These are phyloP conservation scores for Conus canariensis DNA, from an alignment of 2,888 invertebrate species.

Conservation along the genomic window DNA sequence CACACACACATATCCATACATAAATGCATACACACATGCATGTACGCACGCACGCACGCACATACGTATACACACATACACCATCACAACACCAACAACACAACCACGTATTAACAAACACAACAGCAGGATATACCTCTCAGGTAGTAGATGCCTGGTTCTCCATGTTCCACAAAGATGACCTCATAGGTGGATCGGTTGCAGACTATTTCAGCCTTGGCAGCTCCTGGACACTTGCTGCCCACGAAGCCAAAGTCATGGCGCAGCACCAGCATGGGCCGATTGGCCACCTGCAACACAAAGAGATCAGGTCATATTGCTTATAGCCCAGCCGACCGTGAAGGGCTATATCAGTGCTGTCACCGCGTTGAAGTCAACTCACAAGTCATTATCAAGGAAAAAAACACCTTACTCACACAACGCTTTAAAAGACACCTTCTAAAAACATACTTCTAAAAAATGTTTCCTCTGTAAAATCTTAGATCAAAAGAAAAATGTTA, in stretches of 20 bases:
- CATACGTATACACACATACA: background rate
- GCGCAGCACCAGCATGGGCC: slow-evolving; percentile 95
- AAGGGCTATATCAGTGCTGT: too few species aligned
- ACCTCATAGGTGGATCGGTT: slow-evolving; percentile 97
- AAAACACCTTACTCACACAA: too few species aligned
- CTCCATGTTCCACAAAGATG: slow-evolving; percentile 90
- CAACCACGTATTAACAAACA: background rate
- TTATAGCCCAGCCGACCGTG: too few species aligned
- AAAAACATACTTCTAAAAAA: too few species aligned
- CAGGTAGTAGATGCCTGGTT: slow-evolving; percentile 92
- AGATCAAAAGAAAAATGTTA: too few species aligned
- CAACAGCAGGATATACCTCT: slow-evolving; percentile 84
- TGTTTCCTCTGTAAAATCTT: too few species aligned
- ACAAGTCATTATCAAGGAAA: too few species aligned
- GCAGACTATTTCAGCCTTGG: slow-evolving; percentile 89
- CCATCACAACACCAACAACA: background rate
- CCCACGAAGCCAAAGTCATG: slow-evolving; percentile 98
- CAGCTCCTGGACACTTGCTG: slow-evolving; percentile 87
- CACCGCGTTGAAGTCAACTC: too few species aligned
- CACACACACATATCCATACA: too few species aligned
- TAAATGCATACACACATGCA: too few species aligned
- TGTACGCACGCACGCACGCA: too few species aligned
- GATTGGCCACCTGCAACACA: slow-evolving; percentile 77
- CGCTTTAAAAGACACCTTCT: too few species aligned
- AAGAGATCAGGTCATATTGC: background rate